Conservation (phyloP, 2,113 vertebrate species). For the Naja naja region DNA sequence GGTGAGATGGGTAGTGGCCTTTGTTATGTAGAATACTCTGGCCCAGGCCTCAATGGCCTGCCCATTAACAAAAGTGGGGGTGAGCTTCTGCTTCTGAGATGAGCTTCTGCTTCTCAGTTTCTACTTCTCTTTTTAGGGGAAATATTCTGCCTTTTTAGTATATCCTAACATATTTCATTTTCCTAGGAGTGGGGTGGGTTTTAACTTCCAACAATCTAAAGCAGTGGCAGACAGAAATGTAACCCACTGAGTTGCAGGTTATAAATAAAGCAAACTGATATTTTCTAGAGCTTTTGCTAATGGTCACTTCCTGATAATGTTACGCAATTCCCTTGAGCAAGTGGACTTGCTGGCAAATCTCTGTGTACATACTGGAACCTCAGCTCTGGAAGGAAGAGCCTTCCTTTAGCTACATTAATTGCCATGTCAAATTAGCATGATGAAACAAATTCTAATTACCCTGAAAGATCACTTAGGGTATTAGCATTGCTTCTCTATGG, state of each 20-base stretch:
- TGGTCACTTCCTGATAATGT: conserved; percentile 54
- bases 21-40: too few relatives aligned
- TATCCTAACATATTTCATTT: too few relatives aligned
- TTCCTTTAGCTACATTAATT: conserved; percentile 73
- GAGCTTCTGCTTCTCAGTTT: too few relatives aligned
- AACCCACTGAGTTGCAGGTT: conserved; percentile 42
- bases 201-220: background rate
- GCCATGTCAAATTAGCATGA: conserved; percentile 69
- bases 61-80: too few relatives aligned
- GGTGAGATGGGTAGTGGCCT: too few relatives aligned
- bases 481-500: conserved; percentile 53
- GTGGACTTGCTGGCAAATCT: conserved; percentile 53
- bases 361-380: conserved; percentile 52
- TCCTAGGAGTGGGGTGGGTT: too few relatives aligned
- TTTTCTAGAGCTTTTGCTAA: conserved; percentile 63
- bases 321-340: conserved; percentile 46
- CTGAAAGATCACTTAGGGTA: conserved; percentile 65
- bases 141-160: too few relatives aligned
- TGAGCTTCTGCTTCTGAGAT: too few relatives aligned
- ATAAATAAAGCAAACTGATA: conserved; percentile 53
- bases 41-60: too few relatives aligned
- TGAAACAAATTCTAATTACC: conserved; percentile 74
- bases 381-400: conserved; percentile 53
- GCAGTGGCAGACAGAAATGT: conserved; percentile 13
- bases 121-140: too few relatives aligned